Evolutionary conservation across 2,888 invertebrate genomes (phyloP).

Genomic region (Sinelater perroti): DNA sequence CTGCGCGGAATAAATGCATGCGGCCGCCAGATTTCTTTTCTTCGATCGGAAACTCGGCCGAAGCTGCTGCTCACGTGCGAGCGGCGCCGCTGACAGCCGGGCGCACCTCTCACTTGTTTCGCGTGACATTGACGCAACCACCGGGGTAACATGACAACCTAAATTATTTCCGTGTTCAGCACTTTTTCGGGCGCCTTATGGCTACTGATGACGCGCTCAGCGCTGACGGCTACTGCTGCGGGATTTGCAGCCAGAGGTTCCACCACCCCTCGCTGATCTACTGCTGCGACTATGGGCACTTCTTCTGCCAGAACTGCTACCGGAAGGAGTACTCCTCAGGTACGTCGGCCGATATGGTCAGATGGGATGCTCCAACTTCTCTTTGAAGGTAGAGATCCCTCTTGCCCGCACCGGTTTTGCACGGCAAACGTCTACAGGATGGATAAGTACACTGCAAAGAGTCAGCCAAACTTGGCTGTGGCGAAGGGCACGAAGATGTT

Average conservation of each 20-base stretch:
- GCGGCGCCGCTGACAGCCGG: not conserved
- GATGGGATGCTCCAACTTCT: not conserved
- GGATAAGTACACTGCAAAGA: slow-evolving; percentile 3
- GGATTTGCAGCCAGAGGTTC: slow-evolving; percentile 25
- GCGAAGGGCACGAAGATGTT: slow-evolving; percentile 37
- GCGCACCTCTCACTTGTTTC: not conserved
- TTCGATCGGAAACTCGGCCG: not conserved
- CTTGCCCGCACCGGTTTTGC: slow-evolving; percentile 15
- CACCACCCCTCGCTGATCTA: slow-evolving; percentile 25
- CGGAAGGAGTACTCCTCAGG: slow-evolving; percentile 41
- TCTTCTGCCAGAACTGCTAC: slow-evolving; percentile 43
- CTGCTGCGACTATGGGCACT: slow-evolving; percentile 43
- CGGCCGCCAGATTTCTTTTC: slow-evolving; percentile 16
- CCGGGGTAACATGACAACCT: slow-evolving; percentile 17
- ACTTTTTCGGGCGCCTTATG: not conserved
- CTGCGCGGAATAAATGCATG: slow-evolving; percentile 17
- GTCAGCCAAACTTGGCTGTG: not conserved
- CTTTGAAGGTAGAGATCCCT: slow-evolving; percentile 13
- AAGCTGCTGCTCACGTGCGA: not conserved
- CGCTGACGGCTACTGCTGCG: slow-evolving; percentile 17
- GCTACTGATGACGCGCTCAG: not conserved
- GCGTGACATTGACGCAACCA: slow-evolving; percentile 3
- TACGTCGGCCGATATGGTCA: slow-evolving; percentile 6
- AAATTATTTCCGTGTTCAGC: slow-evolving; percentile 11
- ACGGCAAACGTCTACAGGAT: slow-evolving; percentile 17